A percentile compares a stretch with the other conserved stretches of the same genome.
These are phyloP conservation scores for Ciona savignyi DNA, from an alignment of 23 tunicate genomes.

Conservation along the genomic window DNA sequence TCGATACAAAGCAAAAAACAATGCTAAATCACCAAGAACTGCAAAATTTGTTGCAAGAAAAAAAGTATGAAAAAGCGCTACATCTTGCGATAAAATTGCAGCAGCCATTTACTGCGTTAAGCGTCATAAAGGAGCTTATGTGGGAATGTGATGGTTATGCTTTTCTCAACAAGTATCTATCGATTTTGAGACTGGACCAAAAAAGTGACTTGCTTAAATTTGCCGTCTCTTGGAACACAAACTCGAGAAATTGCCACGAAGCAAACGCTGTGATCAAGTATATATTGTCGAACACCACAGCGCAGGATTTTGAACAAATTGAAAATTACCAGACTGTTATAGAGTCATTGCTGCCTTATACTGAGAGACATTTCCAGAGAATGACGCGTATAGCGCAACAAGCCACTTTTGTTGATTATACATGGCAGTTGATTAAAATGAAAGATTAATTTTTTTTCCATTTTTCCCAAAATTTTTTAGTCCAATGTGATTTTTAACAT, in stretches of 20 bases:
- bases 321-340: constrained; percentile 29
- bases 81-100: constrained; percentile 47
- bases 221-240: constrained; percentile 72
- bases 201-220: constrained; percentile 69
- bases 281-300: constrained; percentile 23
- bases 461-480: no score
- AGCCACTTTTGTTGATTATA: constrained; percentile 80
- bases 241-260: constrained; percentile 69
- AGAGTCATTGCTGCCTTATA: constrained; percentile 73
- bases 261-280: constrained; percentile 62
- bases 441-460: not conserved
- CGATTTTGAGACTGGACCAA: constrained; percentile 24
- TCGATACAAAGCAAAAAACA: constrained; percentile 25
- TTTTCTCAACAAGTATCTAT: constrained; percentile 15
- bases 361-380: constrained; percentile 80
- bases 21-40: constrained; percentile 54
- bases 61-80: constrained; percentile 62
- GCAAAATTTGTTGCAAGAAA: constrained; percentile 70
- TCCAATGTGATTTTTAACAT: no score
- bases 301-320: constrained; percentile 52
- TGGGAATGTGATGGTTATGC: constrained; percentile 47
- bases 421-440: constrained; percentile 65
- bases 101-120: constrained; percentile 86
- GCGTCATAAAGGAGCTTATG: constrained; percentile 54
- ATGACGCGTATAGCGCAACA: constrained; percentile 52